Percentiles rank a stretch among this genome's conserved stretches.
phyloP scores from a whole-genome alignment of 1,140 invertebrate genomes.

The Drosophila fuyamai region DNA sequence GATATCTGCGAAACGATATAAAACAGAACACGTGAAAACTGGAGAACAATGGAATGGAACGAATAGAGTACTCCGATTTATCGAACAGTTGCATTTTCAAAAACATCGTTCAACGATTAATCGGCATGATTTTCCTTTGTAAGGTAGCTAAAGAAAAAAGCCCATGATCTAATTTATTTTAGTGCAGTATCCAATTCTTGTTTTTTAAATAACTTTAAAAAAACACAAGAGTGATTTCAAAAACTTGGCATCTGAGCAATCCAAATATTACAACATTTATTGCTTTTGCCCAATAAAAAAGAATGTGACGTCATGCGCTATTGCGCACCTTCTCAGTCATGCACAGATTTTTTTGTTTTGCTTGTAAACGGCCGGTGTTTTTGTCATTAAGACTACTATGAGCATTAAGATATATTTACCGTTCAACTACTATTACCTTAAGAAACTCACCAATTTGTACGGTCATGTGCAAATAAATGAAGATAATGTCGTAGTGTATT shows the following conservation, averaged over 20 bases:
- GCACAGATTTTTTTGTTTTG: constrained; percentile 42
- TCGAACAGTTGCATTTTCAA: constrained; percentile 13
- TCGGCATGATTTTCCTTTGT: constrained; percentile 14
- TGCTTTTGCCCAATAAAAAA: no score
- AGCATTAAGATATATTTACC: constrained; percentile 81
- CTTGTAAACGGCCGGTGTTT: constrained; percentile 10
- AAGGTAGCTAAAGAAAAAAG: not conserved
- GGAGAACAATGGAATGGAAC: constrained; percentile 51
- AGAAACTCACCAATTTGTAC: constrained; percentile 64
- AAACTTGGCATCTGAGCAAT: not conserved
- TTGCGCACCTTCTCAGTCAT: constrained; percentile 11
- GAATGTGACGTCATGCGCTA: constrained; percentile 13
- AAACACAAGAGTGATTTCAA: no score
- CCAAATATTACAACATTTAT: not conserved
- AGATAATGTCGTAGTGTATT: constrained; percentile 71
- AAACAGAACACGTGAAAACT: constrained; percentile 71
- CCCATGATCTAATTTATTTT: not conserved
- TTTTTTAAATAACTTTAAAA: no score
- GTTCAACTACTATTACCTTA: constrained; percentile 55
- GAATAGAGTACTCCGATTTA: constrained; percentile 3
- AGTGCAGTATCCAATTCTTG: no score
- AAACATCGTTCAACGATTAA: not conserved
- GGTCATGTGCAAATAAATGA: constrained; percentile 77
- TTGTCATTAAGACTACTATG: constrained; percentile 38
- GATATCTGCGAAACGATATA: constrained; percentile 68